phyloP scores from a whole-genome alignment of 2,888 invertebrate genomes.

The Epinotia demarniana region DNA sequence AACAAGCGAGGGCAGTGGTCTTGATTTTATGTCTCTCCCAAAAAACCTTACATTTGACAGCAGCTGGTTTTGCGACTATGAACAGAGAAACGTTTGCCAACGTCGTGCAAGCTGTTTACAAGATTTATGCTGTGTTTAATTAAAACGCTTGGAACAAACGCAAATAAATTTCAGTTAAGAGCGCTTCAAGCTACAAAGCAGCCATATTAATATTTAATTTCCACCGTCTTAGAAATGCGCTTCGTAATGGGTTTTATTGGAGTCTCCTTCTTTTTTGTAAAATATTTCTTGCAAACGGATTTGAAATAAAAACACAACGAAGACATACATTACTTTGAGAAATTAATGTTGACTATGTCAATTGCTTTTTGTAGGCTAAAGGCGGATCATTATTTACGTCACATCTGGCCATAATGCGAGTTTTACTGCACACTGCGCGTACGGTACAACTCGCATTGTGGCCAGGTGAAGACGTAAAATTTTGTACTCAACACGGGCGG shows the following conservation, averaged over 20 bases:
- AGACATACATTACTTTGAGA: conserved; percentile 1
- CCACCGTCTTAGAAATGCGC: conserved; percentile 9
- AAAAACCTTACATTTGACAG: conserved; percentile 60
- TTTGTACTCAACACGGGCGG: too few relatives aligned
- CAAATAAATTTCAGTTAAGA: background rate
- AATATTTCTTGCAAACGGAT: conserved; percentile 6
- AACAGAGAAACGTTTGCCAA: conserved; percentile 66
- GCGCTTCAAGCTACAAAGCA: background rate
- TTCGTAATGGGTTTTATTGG: background rate
- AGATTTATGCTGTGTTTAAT: conserved; percentile 70
- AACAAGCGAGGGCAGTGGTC: conserved; percentile 58
- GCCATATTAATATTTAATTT: background rate
- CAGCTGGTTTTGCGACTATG: conserved; percentile 65
- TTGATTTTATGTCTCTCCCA: conserved; percentile 62
- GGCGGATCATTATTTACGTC: conserved; percentile 18
- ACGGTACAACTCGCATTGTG: too few relatives aligned
- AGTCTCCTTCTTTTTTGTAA: background rate
- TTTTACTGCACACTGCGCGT: too few relatives aligned
- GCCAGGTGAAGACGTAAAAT: too few relatives aligned
- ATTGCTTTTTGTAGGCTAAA: conserved; percentile 17
- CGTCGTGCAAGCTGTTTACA: conserved; percentile 66
- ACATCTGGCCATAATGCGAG: too few relatives aligned
- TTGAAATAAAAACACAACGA: conserved; percentile 4
- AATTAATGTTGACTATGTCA: conserved; percentile 38
- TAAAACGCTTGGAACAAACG: conserved; percentile 48